Conservation (phyloP, 2,888 invertebrate genomes). For the Drosophila antonietae region DNA sequence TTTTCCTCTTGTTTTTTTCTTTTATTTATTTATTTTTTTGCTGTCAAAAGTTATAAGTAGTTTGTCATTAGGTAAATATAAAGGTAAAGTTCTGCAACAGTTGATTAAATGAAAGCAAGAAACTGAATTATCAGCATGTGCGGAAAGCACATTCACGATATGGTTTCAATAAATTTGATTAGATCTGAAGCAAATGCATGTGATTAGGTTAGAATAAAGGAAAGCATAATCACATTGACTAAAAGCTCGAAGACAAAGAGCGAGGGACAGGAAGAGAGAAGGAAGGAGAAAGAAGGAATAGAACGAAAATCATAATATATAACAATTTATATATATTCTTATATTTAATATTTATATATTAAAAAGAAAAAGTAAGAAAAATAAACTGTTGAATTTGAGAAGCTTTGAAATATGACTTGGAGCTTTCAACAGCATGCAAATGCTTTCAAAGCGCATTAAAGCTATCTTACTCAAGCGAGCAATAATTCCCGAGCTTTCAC, state of each 20-base stretch:
- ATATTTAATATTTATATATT: too few relatives aligned
- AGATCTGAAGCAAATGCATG: neutral
- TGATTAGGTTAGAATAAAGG: neutral
- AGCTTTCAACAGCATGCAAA: neutral
- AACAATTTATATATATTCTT: too few relatives aligned
- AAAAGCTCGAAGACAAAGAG: neutral
- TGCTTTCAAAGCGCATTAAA: neutral
- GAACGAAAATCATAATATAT: neutral
- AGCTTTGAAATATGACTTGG: neutral
- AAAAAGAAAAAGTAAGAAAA: neutral
- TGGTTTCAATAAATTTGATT: constrained; percentile 15
- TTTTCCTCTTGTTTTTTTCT: neutral
- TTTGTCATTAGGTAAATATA: constrained; percentile 37
- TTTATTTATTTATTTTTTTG: neutral
- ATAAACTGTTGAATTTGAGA: neutral
- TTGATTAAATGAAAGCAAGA: constrained; percentile 20
- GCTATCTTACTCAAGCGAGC: neutral
- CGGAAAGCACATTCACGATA: constrained; percentile 5
- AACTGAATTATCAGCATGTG: constrained; percentile 21
- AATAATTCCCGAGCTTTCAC: too few relatives aligned
- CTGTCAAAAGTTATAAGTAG: constrained; percentile 60
- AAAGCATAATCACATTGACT: too few relatives aligned
- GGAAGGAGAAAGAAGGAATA: neutral
- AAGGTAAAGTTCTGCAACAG: constrained; percentile 19
- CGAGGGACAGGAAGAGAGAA: too few relatives aligned